Evolutionary conservation across 2,113 vertebrate genomes (phyloP), one percentile per base, ranked within the genome.

Genomic region (Esox niger): DNA sequence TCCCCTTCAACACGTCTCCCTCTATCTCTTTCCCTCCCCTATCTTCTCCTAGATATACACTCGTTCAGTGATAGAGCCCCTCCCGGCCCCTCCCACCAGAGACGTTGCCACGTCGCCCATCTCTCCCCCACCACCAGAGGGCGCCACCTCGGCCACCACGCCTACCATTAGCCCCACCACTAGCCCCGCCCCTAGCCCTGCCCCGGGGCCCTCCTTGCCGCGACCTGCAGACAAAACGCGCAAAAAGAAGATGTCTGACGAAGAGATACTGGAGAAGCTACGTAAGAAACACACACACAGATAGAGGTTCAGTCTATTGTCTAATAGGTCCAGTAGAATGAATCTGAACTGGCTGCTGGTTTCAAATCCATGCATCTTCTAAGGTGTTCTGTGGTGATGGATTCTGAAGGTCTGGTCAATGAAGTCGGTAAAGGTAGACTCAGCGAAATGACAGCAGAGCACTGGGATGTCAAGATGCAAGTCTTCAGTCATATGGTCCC

Each of bases 231-330:
- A 99, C 79, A 99, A 98, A 78, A 90, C 89, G 52, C 94, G 95
- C 90, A 98, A 98, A 87, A 98, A 98, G 86, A 99, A 99, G 90
- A 99, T 99, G 97, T 94, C 95, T 0, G 97, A 98, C 25, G 97
- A 98, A 74, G 97, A 99, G 87, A 98, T 99, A 75, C 83, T 99
- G 82, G 97, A 98, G 86, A 99, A 98, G 91, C 84, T 98, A 80
- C 92, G 95, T 98, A 92, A 79, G 96, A 81, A 10, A 62, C 5
- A 57, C 26, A 38, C 0, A 15, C 17, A 25, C 9, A 56, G 6
- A 8, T 25, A 56, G 25, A 52, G 20, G 21, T 15, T n/a, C 47
- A 52, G 5, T n/a, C 35, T 6, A 2, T 23, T 0, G 38, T 43
- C 38, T 43, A n/a, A 54, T 8, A 54, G 49, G n/a, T 25, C 2